Percentiles rank a stretch among this genome's conserved stretches.
Evolutionary conservation across 2,113 vertebrate genomes (phyloP).

Genomic region (Coptodon bakossiorum): DNA sequence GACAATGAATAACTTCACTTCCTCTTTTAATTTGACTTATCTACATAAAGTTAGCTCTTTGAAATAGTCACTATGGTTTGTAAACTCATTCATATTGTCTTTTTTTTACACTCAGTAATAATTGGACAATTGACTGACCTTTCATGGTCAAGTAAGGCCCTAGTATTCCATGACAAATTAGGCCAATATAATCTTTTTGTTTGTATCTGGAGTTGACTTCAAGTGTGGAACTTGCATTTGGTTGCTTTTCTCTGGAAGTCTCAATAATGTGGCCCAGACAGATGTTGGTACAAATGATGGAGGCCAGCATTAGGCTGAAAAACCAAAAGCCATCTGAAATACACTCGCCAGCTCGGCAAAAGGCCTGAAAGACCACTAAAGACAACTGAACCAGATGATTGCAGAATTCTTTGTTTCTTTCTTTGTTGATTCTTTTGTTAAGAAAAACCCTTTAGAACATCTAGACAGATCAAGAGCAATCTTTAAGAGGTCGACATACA

Average conservation of each 20-base stretch:
- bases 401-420: not conserved
- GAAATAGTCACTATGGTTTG: not conserved
- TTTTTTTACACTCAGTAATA: not conserved
- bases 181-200: not conserved
- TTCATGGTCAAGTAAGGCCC: not conserved
- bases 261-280: not conserved
- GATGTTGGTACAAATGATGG: not conserved
- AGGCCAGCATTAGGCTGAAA: not conserved
- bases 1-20: not conserved
- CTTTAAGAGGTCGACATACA: not conserved
- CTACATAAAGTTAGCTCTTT: not conserved
- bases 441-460: not conserved
- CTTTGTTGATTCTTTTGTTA: not conserved
- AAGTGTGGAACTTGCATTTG: not conserved
- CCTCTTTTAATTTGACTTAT: not conserved
- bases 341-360: rapidly evolving
- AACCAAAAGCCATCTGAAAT: not conserved
- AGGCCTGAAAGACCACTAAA: not conserved
- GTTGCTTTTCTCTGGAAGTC: not conserved
- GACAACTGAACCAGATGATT: not conserved
- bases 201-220: not conserved
- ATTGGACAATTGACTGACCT: not conserved
- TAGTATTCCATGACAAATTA: not conserved
- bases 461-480: not conserved
- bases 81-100: not conserved